Evolutionary conservation across 2,113 vertebrate species (phyloP), one percentile per base, ranked within the genome.

Genomic region (Dendrocopos noguchii): DNA sequence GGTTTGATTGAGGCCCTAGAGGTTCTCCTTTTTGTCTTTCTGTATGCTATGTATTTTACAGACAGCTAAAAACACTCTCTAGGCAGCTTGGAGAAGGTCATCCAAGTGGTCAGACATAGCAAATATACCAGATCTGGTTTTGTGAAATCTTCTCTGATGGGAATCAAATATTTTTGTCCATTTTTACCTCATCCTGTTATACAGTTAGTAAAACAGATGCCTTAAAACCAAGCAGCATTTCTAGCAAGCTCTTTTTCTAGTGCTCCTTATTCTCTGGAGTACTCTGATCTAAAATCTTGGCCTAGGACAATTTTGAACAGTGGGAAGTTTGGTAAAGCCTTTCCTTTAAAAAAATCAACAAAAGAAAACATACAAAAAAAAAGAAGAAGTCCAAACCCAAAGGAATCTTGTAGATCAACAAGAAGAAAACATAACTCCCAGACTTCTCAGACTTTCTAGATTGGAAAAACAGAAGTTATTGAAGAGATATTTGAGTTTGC

Each of bases 191-290:
- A 90, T 91, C 60, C 33, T 91, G 27, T 88, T 93, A 65, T 36
- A 42, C n/a, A 89, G 47, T 93, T 95, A 88, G 61, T 91, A 84
- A 87, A 96, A 90, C 60, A 91, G 59, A 88, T 94, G 42, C n/a
- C 47, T 95, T 90, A 56, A 59, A 59, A 73, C 27, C 20, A 91
- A 84, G 27, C 21, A 74, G 10, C 25, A 67, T 33, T 91, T 85
- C 44, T 65, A 92, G 53, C 46, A 91, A 66, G 13, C 13, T 77
- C 16, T 31, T 90, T 71, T 70, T 87, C 88, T 83, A 82, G 44
- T 60, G 7, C 42, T 82, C 59, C 10, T 34, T 61, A 9, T 87
- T 44, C 10, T 47, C 34, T 42, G 50, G 39, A 15, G 60, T 42
- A 19, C 29, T 91, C 15, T 84, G 87, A 63, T 31, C 70, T 74